Evolutionary conservation across 2,797 vertebrate species (phyloP).

Genomic region (Malacoraja senta): DNA sequence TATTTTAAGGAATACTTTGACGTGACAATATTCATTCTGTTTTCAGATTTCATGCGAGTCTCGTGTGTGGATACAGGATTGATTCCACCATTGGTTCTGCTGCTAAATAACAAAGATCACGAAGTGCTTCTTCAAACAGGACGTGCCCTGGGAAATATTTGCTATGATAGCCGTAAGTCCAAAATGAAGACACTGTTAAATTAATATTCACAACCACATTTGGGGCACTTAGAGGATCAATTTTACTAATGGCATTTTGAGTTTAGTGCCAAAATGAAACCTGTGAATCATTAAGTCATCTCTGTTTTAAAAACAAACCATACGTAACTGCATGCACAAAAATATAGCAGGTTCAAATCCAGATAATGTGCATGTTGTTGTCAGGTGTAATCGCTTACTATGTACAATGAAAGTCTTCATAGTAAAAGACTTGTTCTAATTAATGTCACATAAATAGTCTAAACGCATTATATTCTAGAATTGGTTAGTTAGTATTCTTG

Average conservation of each 20-base stretch:
- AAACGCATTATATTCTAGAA: neutral
- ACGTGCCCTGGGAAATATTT: constrained; percentile 95
- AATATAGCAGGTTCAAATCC: neutral
- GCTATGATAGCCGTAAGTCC: constrained; percentile 98
- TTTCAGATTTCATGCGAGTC: constrained; percentile 87
- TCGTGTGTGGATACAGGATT: constrained; percentile 87
- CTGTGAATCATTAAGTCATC: neutral
- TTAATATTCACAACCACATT: neutral
- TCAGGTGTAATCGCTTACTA: neutral
- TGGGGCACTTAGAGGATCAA: neutral
- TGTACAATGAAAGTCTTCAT: no score
- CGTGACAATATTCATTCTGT: constrained; percentile 45
- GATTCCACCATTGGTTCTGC: constrained; percentile 85
- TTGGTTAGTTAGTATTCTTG: neutral
- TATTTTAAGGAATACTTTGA: neutral
- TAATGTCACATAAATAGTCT: neutral
- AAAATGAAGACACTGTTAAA: neutral
- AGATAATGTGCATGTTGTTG: neutral
- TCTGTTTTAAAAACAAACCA: neutral
- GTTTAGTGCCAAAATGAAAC: neutral
- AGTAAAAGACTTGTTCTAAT: neutral
- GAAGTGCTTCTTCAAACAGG: constrained; percentile 93
- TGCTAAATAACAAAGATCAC: constrained; percentile 85
- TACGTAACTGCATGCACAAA: neutral
- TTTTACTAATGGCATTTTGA: neutral